Evolutionary conservation across 1,140 invertebrate species (phyloP).

Genomic region (Drosophila asahinai): DNA sequence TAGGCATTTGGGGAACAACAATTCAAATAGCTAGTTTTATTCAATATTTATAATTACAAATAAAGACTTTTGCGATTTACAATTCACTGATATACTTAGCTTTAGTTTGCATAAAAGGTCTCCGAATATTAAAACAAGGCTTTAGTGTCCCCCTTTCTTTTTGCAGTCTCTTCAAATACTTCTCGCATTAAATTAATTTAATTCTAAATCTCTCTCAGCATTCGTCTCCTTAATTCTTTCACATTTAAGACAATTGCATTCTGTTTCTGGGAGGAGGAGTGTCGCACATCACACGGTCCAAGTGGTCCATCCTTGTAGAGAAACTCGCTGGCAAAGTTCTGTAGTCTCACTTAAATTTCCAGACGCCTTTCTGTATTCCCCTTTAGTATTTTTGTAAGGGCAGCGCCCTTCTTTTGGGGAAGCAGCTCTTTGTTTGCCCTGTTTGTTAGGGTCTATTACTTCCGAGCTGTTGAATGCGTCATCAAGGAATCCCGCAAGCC

Average conservation of each 20-base stretch:
- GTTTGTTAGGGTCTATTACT: conserved; percentile 74
- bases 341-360: conserved; percentile 36
- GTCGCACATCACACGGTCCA: conserved; percentile 26
- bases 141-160: too few species aligned
- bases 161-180: too few species aligned
- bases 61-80: too few species aligned
- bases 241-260: conserved; percentile 3
- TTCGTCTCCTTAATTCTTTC: neutral
- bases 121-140: too few species aligned
- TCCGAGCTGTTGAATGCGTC: conserved; percentile 80
- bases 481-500: conserved; percentile 64
- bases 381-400: conserved; percentile 38
- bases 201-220: neutral
- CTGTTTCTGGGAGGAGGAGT: neutral
- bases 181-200: neutral
- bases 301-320: conserved; percentile 32
- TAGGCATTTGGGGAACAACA: neutral
- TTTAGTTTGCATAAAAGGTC: too few species aligned
- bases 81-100: too few species aligned
- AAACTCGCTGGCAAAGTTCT: conserved; percentile 32
- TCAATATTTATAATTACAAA: too few species aligned
- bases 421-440: conserved; percentile 53
- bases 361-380: conserved; percentile 27
- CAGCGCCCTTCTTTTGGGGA: conserved; percentile 26
- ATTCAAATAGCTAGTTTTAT: neutral